These are phyloP conservation scores for Rhinoraja longicauda DNA, from an alignment of 2,797 vertebrate species.

Conservation along the genomic window DNA sequence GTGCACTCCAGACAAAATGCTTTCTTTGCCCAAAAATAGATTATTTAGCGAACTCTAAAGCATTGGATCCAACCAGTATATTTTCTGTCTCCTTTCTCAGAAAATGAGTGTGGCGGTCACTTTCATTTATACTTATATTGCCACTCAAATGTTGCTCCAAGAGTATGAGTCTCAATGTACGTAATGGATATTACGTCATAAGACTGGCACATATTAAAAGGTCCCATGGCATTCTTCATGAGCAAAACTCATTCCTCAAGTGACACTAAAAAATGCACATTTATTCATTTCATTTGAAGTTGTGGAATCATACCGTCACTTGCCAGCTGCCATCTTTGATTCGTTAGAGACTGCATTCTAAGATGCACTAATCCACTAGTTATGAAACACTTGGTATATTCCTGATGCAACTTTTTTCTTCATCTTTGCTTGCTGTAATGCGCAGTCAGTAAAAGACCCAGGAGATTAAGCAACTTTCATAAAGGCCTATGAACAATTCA, in stretches of 20 bases:
- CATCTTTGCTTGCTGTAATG: neutral
- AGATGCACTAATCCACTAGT: neutral
- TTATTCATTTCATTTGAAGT: slow-evolving; percentile 11
- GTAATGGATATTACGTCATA: neutral
- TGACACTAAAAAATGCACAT: neutral
- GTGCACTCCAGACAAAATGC: neutral
- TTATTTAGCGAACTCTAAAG: too few relatives aligned
- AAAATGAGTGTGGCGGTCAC: neutral
- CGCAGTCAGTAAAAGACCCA: neutral
- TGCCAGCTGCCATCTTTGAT: neutral
- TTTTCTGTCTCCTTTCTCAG: neutral
- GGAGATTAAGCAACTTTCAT: neutral
- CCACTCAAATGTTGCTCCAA: neutral
- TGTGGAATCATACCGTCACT: neutral
- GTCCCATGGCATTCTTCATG: neutral
- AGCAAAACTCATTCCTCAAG: neutral
- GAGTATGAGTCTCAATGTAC: neutral
- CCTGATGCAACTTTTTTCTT: neutral
- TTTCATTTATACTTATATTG: neutral
- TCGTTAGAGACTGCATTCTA: neutral
- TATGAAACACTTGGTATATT: neutral
- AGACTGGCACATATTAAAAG: neutral
- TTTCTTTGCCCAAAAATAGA: neutral
- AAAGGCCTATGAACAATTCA: neutral
- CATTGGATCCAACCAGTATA: too few relatives aligned